Percentiles rank a stretch among this genome's conserved stretches.
phyloP scores from a whole-genome alignment of 2,888 invertebrate species.

The Agriotes lineatus region DNA sequence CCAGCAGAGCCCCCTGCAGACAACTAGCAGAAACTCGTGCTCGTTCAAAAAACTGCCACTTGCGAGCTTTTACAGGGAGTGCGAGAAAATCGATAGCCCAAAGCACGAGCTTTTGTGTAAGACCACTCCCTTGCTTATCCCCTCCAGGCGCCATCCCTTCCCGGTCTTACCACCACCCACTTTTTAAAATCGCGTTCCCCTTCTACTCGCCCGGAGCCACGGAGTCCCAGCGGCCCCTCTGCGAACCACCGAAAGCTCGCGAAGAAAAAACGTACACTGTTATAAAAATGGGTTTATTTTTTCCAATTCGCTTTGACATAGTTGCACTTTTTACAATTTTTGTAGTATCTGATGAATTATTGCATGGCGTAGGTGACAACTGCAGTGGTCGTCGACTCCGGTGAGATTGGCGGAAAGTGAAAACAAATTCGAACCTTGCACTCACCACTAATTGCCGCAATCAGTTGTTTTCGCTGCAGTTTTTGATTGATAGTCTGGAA shows the following conservation, averaged over 20 bases:
- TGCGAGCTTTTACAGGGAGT: conserved; percentile 16
- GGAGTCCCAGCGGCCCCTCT: not conserved
- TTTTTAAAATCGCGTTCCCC: conserved; percentile 7
- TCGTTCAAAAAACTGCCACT: not conserved
- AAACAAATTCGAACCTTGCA: too few relatives aligned
- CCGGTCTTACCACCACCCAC: conserved; percentile 2
- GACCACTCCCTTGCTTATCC: conserved; percentile 19
- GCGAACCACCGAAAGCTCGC: not conserved
- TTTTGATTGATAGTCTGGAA: too few relatives aligned
- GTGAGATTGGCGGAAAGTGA: too few relatives aligned
- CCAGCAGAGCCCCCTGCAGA: conserved; percentile 6
- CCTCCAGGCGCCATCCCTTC: not conserved
- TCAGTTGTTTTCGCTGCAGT: too few relatives aligned
- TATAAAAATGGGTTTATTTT: conserved; percentile 16
- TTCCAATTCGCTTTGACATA: not conserved
- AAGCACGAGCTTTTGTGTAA: conserved; percentile 10
- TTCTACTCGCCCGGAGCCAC: conserved; percentile 11
- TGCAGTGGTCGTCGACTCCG: too few relatives aligned
- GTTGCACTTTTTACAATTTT: not conserved
- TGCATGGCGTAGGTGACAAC: not conserved
- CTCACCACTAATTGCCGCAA: too few relatives aligned
- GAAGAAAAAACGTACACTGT: conserved; percentile 29
- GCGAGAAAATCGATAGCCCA: conserved; percentile 26
- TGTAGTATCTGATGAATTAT: not conserved
- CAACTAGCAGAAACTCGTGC: conserved; percentile 3